phyloP scores from a whole-genome alignment of 92 coral and sea anemone species.

The Blastomussa wellsi region DNA sequence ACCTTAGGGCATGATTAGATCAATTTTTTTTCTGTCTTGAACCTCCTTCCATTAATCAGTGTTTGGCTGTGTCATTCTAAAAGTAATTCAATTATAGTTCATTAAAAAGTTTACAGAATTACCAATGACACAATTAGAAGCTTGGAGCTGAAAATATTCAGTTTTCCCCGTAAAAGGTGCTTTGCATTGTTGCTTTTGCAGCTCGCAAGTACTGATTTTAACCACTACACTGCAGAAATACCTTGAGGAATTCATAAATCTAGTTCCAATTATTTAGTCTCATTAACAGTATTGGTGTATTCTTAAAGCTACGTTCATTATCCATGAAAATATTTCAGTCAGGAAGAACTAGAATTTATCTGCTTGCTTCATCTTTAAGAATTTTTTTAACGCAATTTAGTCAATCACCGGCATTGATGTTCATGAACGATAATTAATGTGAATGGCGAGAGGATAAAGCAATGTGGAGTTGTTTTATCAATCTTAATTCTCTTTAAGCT shows the following conservation, averaged over 20 bases:
- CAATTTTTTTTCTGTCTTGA: neutral
- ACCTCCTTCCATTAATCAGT: constrained; percentile 13
- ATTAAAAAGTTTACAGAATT: constrained; percentile 4
- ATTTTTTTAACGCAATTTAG: constrained; percentile 30
- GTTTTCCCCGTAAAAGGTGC: neutral
- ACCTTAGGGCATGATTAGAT: neutral
- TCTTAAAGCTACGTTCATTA: constrained; percentile 35
- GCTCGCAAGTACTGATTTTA: neutral
- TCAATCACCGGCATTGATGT: constrained; percentile 35
- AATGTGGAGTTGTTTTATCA: constrained; percentile 36
- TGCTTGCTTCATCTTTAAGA: constrained; percentile 20
- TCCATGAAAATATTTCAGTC: neutral
- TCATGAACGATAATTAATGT: constrained; percentile 11
- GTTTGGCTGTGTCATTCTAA: neutral
- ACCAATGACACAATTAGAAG: neutral
- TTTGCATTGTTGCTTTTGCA: neutral
- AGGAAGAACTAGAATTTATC: constrained; percentile 32
- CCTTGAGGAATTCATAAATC: neutral
- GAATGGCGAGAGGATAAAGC: constrained; percentile 39
- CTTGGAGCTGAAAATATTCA: constrained; percentile 6
- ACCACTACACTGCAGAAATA: neutral
- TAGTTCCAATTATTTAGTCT: neutral
- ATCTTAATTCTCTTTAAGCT: constrained; percentile 31
- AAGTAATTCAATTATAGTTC: constrained; percentile 4
- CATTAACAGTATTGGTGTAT: neutral